A percentile compares a stretch with the other conserved stretches of the same genome.
These are phyloP conservation scores for Aethes cnicana DNA, from an alignment of 2,888 invertebrate genomes.

Conservation along the genomic window DNA sequence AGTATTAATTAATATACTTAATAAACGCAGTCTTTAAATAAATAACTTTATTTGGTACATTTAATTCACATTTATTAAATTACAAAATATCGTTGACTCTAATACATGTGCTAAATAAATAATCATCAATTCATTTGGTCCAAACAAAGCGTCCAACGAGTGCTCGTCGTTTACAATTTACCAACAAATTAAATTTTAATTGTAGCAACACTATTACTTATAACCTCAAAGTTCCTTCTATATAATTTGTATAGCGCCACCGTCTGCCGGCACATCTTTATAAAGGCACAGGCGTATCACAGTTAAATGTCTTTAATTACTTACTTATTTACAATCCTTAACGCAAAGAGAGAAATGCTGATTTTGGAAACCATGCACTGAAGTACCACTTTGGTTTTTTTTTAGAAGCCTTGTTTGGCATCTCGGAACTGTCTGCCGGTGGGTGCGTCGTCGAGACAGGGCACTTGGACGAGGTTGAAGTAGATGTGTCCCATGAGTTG, in stretches of 20 bases:
- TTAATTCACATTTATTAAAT: conserved; percentile 45
- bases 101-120: conserved; percentile 29
- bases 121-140: conserved; percentile 21
- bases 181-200: conserved; percentile 14
- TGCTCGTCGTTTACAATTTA: conserved; percentile 14
- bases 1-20: background rate
- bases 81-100: conserved; percentile 21
- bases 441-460: conserved; percentile 85
- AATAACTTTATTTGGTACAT: conserved; percentile 64
- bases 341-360: conserved; percentile 1
- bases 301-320: conserved; percentile 65
- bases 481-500: conserved; percentile 92
- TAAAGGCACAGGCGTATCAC: conserved; percentile 81
- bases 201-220: conserved; percentile 15
- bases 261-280: conserved; percentile 51
- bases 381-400: conserved; percentile 37
- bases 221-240: conserved; percentile 2
- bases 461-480: conserved; percentile 90
- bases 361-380: conserved; percentile 17
- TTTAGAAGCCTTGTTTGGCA: conserved; percentile 78
- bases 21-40: conserved; percentile 44
- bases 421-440: conserved; percentile 71
- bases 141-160: conserved; percentile 19
- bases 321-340: conserved; percentile 46
- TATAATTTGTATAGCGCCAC: conserved; percentile 63